Evolutionary conservation across 1,140 invertebrate genomes (phyloP), one percentile per base, ranked within the genome.

Genomic region (Panagrolaimus sp.): DNA sequence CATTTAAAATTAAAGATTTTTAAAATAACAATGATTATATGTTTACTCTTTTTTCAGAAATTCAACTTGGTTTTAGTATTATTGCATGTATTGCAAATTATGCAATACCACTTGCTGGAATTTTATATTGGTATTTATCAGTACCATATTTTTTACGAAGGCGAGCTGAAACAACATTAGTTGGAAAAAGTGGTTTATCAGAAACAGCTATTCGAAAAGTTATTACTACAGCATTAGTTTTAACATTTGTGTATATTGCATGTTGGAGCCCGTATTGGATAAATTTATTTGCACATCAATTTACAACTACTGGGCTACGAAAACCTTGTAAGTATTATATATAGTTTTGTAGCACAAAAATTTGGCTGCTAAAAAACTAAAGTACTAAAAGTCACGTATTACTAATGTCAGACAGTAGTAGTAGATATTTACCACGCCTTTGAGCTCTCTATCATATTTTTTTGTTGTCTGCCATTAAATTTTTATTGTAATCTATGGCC

Each of bases 11-110:
- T 47, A 8, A 68, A n/a, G 38, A 44, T 13, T 57, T 57, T 67
- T n/a, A n/a, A n/a, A n/a, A n/a, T n/a, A 65, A 31, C 9, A 53
- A 70, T 31, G 23, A 71, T 45, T 43, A 31, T 3, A 62, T 38
- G 31, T 38, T 25, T 57, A 1, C 11, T n/a, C 9, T 9, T 46
- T 51, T 71, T 70, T 23, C 51, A 71, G 67, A 70, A 38, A 71
- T 81, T 45, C 76, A 82, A 63, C 69, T 78, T 27, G 89, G 90
- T 0, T 95, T 96, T 80, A 94, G 89, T 0, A 84, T 93, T 0
- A 97, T 98, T 84, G 91, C 91, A 0, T 92, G 97, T 80, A 87
- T 93, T 0, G 85, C 95, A 9, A 92, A 92, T 2, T 99, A 97
- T 80, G 91, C 91, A 0, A 89, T 95, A 64, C 96, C 96, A 0